Evolutionary conservation across 2,113 vertebrate species (phyloP), one percentile per base, ranked within the genome.

Genomic region (Calidris pygmaea): DNA sequence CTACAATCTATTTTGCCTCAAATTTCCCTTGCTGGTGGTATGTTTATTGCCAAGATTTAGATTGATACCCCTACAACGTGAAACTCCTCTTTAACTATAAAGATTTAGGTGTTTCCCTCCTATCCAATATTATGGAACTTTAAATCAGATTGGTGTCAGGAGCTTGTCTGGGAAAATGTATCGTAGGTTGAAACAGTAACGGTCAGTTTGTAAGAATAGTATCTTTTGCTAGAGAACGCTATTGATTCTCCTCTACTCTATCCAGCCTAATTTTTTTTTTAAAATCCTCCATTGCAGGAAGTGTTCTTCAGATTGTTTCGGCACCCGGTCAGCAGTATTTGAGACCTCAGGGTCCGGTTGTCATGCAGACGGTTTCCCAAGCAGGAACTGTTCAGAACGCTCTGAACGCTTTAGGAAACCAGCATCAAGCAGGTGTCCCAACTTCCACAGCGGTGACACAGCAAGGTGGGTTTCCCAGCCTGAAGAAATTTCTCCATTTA

Each of bases 301-400:
- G 99, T 91, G 99, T 99, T 90, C 98, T 99, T 75, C 99, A 99
- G 95, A 99, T 99, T 37, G 98, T 99, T 82, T 99, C 99, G 6
- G 98, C 99, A 76, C 99, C 99, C 0, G 99, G 99, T 35, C 99
- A 99, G 94, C 98, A 98, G 92, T 98, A 99, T 85, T 98, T 99
- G 71, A 97, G 98, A 75, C 98, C 98, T 18, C 98, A 98, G 90
- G 98, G 98, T 30, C 98, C 99, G 0, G 98, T 99, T 98, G 98
- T 99, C 52, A 98, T 99, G 98, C 99, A 99, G 94, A 97, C 98
- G 0, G 93, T 98, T 65, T 97, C 98, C 50, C 98, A 98, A 66
- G 76, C 98, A 12, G 98, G 98, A 60, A 96, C 98, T 39, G 97
- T 98, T 60, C 98, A 98, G 79, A 99, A 98, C 0, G 97, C 98